Conservation (phyloP, 2,113 vertebrate genomes). For the Ameiurus melas region DNA sequence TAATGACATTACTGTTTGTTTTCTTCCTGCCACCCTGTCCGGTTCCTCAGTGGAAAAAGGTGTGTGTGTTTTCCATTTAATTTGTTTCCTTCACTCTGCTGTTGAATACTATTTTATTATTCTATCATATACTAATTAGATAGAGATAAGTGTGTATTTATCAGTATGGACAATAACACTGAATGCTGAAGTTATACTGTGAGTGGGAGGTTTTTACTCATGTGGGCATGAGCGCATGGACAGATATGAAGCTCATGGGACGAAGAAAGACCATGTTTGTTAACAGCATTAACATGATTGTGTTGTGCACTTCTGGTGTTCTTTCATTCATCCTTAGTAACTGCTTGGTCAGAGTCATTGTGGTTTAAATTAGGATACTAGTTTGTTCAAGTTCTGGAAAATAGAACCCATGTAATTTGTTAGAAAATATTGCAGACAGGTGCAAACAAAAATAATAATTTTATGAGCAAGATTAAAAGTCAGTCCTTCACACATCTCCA, state of each 20-base stretch:
- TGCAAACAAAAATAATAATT: no score
- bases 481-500: no score
- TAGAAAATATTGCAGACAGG: no score
- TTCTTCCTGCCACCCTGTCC: slow-evolving; percentile 30
- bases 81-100: neutral
- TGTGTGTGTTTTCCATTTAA: slow-evolving; percentile 49
- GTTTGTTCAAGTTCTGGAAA: no score
- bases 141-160: neutral
- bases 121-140: neutral
- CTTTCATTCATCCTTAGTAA: neutral
- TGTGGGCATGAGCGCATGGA: no score
- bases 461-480: no score
- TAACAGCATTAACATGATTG: no score
- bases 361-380: no score
- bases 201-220: neutral
- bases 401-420: no score
- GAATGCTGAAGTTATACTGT: neutral
- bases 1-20: neutral
- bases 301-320: no score
- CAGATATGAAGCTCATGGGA: no score
- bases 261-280: no score
- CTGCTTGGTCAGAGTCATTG: neutral
- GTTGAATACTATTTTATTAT: neutral
- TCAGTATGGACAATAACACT: neutral
- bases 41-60: slow-evolving; percentile 75